A percentile compares a stretch with the other conserved stretches of the same genome.
These are phyloP conservation scores for Peromyscus nudipes DNA, from an alignment of 2,797 vertebrate species.

Conservation along the genomic window DNA sequence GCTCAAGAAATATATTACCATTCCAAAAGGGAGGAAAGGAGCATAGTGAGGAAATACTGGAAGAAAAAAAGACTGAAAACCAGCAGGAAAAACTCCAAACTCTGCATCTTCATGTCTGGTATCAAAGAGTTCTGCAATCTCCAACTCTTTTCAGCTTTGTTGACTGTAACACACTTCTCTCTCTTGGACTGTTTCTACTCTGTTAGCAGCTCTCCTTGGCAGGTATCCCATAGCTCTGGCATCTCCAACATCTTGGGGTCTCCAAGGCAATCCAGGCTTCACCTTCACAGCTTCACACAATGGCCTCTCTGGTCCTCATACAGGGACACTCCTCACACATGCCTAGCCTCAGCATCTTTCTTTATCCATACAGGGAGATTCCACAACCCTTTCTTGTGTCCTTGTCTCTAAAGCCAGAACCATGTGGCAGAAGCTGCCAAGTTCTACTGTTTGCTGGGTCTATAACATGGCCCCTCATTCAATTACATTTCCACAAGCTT, in stretches of 20 bases:
- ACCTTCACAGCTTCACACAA: background rate
- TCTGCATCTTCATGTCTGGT: background rate
- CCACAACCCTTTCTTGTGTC: background rate
- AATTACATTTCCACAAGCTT: background rate
- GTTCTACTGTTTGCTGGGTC: background rate
- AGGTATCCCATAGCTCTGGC: background rate
- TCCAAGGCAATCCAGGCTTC: background rate
- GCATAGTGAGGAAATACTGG: background rate
- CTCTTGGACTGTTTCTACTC: background rate
- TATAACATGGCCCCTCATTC: background rate
- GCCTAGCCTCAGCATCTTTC: background rate
- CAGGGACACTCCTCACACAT: background rate
- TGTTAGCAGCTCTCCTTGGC: background rate
- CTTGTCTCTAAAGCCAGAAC: background rate
- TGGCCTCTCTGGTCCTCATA: background rate
- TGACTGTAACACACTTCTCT: background rate
- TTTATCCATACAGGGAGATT: too few species aligned
- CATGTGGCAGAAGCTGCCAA: background rate
- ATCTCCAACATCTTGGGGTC: background rate
- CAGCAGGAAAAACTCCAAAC: background rate
- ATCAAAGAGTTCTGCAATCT: background rate
- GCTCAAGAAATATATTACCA: background rate
- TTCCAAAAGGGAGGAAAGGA: background rate
- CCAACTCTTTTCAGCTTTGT: background rate
- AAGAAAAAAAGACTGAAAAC: background rate